phyloP scores from a whole-genome alignment of 2,888 invertebrate genomes.

The Philereme transversata region DNA sequence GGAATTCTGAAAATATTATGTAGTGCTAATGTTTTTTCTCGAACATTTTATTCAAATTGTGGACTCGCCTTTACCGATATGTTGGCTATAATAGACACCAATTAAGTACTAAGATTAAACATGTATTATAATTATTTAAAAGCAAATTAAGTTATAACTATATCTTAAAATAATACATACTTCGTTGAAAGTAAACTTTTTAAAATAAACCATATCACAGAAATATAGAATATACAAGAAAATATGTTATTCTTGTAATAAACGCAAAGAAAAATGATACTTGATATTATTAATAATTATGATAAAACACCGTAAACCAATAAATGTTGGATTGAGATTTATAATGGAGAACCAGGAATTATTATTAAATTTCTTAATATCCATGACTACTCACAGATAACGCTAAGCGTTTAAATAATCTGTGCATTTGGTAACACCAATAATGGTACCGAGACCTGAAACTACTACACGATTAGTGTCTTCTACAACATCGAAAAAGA shows the following conservation, averaged over 20 bases:
- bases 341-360: slow-evolving; percentile 18
- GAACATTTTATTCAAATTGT: background rate
- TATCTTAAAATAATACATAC: slow-evolving; percentile 5
- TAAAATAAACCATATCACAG: slow-evolving; percentile 15
- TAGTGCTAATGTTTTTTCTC: no score
- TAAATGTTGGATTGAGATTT: slow-evolving; percentile 27
- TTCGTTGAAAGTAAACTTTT: background rate
- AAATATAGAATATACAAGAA: slow-evolving; percentile 12
- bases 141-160: background rate
- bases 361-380: slow-evolving; percentile 14
- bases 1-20: background rate
- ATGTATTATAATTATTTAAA: background rate
- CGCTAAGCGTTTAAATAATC: slow-evolving; percentile 31
- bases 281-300: slow-evolving; percentile 1
- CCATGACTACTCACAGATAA: slow-evolving; percentile 29
- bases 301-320: slow-evolving; percentile 6
- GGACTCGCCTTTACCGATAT: slow-evolving; percentile 10
- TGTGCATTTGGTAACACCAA: slow-evolving; percentile 16
- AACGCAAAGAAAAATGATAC: background rate
- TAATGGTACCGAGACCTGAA: background rate
- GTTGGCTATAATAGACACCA: slow-evolving; percentile 16
- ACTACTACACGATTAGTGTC: background rate
- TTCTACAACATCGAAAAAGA: slow-evolving; percentile 17
- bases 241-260: no score
- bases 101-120: slow-evolving; percentile 5